These are phyloP conservation scores for Eupleurogrammus muticus DNA, from an alignment of 2,797 vertebrate species.

Conservation along the genomic window DNA sequence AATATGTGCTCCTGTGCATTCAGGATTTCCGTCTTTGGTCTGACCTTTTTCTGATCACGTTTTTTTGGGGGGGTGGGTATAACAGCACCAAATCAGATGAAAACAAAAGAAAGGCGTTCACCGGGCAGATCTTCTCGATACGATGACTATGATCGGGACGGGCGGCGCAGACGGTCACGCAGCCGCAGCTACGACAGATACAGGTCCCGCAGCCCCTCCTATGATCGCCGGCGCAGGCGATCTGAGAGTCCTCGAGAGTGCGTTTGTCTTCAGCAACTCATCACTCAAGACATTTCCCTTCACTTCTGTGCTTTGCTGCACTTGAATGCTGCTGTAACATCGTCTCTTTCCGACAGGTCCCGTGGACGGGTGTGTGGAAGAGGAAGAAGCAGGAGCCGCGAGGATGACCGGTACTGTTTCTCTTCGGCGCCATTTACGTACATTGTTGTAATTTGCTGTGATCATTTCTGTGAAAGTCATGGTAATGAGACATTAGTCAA, in stretches of 20 bases:
- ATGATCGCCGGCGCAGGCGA: constrained; percentile 90
- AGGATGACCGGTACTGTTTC: constrained; percentile 89
- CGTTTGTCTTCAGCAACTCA: constrained; percentile 35
- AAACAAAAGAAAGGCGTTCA: constrained; percentile 92
- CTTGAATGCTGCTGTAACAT: background rate
- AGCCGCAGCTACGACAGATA: constrained; percentile 94
- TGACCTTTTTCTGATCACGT: background rate
- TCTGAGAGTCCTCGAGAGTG: constrained; percentile 95
- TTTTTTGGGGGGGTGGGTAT: background rate
- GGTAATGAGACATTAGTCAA: background rate
- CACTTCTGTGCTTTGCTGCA: background rate
- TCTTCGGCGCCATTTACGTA: background rate
- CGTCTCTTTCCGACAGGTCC: constrained; percentile 57
- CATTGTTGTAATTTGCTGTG: background rate
- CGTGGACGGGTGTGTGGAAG: constrained; percentile 85
- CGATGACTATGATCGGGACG: constrained; percentile 91
- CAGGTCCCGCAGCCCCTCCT: constrained; percentile 92
- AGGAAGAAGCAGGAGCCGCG: constrained; percentile 92
- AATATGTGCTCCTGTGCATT: background rate
- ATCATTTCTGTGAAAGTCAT: background rate
- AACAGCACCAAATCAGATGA: constrained; percentile 96
- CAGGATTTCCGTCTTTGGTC: background rate
- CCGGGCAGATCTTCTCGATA: constrained; percentile 93
- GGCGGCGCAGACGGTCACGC: constrained; percentile 87
- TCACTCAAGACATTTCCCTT: background rate